Evolutionary conservation across 2,888 invertebrate genomes (phyloP).

Genomic region (Scaptodrosophila latifasciaeformis): DNA sequence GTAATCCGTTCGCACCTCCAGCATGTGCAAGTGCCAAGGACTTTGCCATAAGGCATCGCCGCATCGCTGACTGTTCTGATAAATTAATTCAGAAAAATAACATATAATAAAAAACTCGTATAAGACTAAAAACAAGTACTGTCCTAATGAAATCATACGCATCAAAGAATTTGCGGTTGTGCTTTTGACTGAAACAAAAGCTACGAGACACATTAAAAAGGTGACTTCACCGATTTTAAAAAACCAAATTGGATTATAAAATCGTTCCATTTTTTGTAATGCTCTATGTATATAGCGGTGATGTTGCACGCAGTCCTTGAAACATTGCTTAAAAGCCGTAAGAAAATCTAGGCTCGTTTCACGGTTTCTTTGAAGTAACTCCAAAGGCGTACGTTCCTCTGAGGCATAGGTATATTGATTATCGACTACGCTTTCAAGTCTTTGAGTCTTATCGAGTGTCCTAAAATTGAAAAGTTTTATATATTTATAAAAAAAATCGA

Average conservation of each 20-base stretch:
- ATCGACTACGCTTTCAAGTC: constrained; percentile 40
- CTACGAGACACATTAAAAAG: constrained; percentile 67
- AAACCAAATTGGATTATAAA: constrained; percentile 70
- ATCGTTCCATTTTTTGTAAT: constrained; percentile 63
- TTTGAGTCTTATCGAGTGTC: constrained; percentile 40
- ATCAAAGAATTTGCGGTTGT: constrained; percentile 59
- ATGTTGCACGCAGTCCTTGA: constrained; percentile 61
- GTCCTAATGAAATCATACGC: constrained; percentile 56
- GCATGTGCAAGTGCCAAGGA: constrained; percentile 63
- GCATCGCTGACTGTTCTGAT: constrained; percentile 60
- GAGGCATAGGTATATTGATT: constrained; percentile 55
- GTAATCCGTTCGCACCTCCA: constrained; percentile 54
- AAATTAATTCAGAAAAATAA: constrained; percentile 63
- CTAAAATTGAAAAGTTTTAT: constrained; percentile 30
- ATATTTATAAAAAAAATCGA: no score
- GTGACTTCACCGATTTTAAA: constrained; percentile 68
- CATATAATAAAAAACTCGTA: constrained; percentile 70
- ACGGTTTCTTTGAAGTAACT: constrained; percentile 11
- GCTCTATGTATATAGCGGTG: constrained; percentile 66
- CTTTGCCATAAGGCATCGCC: constrained; percentile 64
- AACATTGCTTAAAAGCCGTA: constrained; percentile 42
- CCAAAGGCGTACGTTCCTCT: constrained; percentile 33
- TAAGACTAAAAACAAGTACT: constrained; percentile 62
- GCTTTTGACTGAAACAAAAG: constrained; percentile 70
- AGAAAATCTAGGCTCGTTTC: constrained; percentile 22